Percentiles rank a stretch among this genome's conserved stretches.
phyloP scores from a whole-genome alignment of 2,888 invertebrate species.

The Cactoblastis cactorum region DNA sequence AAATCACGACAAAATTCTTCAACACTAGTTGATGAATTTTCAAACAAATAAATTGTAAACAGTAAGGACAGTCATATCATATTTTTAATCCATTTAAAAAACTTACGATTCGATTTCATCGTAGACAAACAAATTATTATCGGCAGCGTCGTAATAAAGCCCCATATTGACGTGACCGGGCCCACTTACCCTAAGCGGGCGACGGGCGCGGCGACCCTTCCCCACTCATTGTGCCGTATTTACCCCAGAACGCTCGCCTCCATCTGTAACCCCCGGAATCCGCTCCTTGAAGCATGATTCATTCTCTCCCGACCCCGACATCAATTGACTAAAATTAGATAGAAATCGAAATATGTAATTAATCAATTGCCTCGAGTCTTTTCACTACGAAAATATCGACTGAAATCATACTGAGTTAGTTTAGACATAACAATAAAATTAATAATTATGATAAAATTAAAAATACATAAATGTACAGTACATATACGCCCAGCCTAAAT shows the following conservation, averaged over 20 bases:
- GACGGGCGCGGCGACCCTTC: slow-evolving; percentile 64
- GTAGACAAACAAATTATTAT: slow-evolving; percentile 66
- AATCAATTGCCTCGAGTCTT: slow-evolving; percentile 19
- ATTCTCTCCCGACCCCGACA: slow-evolving; percentile 59
- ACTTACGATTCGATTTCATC: slow-evolving; percentile 31
- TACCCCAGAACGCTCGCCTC: slow-evolving; percentile 74
- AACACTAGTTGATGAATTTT: no score
- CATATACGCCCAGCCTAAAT: not conserved
- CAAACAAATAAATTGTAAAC: not conserved
- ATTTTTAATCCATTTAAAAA: slow-evolving; percentile 20
- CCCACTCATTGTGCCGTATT: slow-evolving; percentile 73
- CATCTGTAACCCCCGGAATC: slow-evolving; percentile 76
- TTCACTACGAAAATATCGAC: not conserved
- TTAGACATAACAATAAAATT: no score
- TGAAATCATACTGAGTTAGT: not conserved
- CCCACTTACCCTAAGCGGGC: slow-evolving; percentile 74
- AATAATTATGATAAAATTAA: no score
- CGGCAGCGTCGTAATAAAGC: slow-evolving; percentile 66
- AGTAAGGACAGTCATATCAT: slow-evolving; percentile 12
- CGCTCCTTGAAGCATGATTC: slow-evolving; percentile 76
- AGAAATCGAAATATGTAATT: slow-evolving; percentile 43
- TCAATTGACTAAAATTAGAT: slow-evolving; percentile 63
- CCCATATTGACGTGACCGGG: slow-evolving; percentile 74
- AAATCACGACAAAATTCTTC: no score
- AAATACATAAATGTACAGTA: no score